Percentiles rank a stretch among this genome's conserved stretches.
phyloP scores from a whole-genome alignment of 2,888 invertebrate species.

The Synanthedon vespiformis region DNA sequence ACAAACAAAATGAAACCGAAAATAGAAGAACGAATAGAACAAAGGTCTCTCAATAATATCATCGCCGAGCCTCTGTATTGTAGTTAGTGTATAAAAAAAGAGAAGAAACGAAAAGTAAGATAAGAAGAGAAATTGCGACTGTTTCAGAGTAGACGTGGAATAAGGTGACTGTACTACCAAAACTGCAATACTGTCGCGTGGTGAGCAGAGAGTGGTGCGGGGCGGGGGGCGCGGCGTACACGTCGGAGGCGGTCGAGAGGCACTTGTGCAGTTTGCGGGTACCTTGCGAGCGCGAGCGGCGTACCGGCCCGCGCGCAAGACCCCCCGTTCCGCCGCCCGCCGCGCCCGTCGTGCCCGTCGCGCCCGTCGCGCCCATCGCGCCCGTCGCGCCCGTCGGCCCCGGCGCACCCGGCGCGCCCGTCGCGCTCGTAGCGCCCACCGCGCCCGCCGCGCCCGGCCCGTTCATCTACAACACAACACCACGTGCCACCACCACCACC shows the following conservation, averaged over 20 bases:
- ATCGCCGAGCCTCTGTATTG: background rate
- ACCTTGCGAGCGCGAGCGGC: conserved; percentile 95
- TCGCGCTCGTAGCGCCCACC: conserved; percentile 67
- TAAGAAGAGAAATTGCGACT: conserved; percentile 57
- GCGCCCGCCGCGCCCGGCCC: conserved; percentile 25
- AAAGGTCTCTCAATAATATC: background rate
- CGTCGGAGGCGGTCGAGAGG: conserved; percentile 89
- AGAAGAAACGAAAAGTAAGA: conserved; percentile 1
- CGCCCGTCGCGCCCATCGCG: conserved; percentile 8
- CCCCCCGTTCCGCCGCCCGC: conserved; percentile 15
- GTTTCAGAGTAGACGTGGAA: conserved; percentile 51
- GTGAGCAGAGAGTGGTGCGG: conserved; percentile 78
- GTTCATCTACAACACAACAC: conserved; percentile 36
- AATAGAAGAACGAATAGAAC: background rate
- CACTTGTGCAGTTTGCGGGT: conserved; percentile 93
- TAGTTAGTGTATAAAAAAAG: background rate
- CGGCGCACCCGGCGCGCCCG: conserved; percentile 63
- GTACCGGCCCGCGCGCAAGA: conserved; percentile 54
- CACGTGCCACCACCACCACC: conserved; percentile 13
- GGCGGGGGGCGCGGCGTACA: conserved; percentile 74
- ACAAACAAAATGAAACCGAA: conserved; percentile 15
- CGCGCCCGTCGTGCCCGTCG: conserved; percentile 33
- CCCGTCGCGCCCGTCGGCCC: conserved; percentile 50
- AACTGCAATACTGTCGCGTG: conserved; percentile 94
- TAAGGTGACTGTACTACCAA: conserved; percentile 90